Percentiles rank a stretch among this genome's conserved stretches.
Conservation (phyloP, 2,888 invertebrate genomes). For the Hydriomena furcata region DNA sequence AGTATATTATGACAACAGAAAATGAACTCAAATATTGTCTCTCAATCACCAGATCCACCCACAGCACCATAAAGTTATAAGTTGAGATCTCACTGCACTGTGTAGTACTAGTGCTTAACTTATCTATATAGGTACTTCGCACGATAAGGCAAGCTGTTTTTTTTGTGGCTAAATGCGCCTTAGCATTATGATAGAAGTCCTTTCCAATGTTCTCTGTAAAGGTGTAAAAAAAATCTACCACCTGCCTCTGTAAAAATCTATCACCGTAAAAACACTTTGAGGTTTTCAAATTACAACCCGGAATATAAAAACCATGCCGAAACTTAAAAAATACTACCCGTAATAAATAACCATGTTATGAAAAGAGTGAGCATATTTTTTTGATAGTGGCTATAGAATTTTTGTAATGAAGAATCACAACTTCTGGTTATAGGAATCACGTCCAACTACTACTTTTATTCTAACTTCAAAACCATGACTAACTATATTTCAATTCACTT, state of each 20-base stretch:
- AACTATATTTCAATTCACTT: constrained; percentile 28
- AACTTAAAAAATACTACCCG: constrained; percentile 4
- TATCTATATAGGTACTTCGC: too few relatives aligned
- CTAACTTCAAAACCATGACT: constrained; percentile 25
- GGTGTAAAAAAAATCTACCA: too few relatives aligned
- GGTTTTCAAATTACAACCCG: not conserved
- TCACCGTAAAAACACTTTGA: constrained; percentile 1
- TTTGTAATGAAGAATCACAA: constrained; percentile 18
- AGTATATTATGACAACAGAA: too few relatives aligned
- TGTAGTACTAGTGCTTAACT: too few relatives aligned
- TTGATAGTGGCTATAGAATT: constrained; percentile 9
- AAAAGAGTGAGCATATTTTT: constrained; percentile 21
- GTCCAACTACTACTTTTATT: constrained; percentile 16
- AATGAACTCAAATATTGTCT: too few relatives aligned
- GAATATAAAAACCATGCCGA: constrained; percentile 8
- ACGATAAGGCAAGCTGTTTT: too few relatives aligned
- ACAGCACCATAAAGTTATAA: too few relatives aligned
- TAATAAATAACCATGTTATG: constrained; percentile 13
- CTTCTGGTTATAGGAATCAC: constrained; percentile 18
- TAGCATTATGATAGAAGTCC: too few relatives aligned
- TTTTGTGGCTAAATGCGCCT: too few relatives aligned
- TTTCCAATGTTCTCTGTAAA: not conserved
- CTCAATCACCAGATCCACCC: too few relatives aligned
- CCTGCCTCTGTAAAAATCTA: too few relatives aligned
- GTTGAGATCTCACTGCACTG: too few relatives aligned